Percentiles rank a stretch among this genome's conserved stretches.
These are phyloP conservation scores for Furnarius figulus DNA, from an alignment of 2,113 vertebrate genomes.

Conservation along the genomic window DNA sequence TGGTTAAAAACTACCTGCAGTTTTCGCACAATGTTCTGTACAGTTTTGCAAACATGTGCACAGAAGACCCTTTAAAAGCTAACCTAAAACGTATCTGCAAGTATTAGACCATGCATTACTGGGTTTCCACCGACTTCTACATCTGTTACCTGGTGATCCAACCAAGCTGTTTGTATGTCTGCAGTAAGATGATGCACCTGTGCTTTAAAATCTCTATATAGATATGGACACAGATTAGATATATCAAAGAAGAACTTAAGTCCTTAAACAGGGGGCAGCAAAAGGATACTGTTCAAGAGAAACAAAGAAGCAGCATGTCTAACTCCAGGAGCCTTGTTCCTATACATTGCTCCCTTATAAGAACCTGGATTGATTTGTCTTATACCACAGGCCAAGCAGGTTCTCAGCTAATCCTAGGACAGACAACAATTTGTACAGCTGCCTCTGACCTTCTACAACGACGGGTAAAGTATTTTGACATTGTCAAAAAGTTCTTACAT, in stretches of 20 bases:
- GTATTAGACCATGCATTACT: not conserved
- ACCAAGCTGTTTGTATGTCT: not conserved
- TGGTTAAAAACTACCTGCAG: not conserved
- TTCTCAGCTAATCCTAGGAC: not conserved
- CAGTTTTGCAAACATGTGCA: not conserved
- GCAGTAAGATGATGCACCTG: not conserved
- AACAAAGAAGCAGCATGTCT: not conserved
- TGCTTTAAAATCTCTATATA: not conserved
- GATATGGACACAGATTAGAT: not conserved
- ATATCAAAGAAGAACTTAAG: not conserved
- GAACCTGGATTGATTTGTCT: not conserved
- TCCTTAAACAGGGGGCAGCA: not conserved
- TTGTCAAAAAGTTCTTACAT: not conserved
- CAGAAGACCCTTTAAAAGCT: not conserved
- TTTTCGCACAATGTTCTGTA: not conserved
- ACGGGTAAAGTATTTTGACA: not conserved
- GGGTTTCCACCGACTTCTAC: not conserved
- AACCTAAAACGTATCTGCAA: not conserved
- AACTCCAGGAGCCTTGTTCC: not conserved
- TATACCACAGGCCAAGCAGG: not conserved
- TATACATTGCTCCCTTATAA: rapidly evolving
- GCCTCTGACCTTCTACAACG: not conserved
- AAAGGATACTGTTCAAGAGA: not conserved
- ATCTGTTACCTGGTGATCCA: not conserved
- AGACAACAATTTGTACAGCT: not conserved